Percentiles rank a stretch among this genome's conserved stretches.
These are phyloP conservation scores for Ecliptopera silaceata DNA, from an alignment of 2,888 invertebrate species.

Conservation along the genomic window DNA sequence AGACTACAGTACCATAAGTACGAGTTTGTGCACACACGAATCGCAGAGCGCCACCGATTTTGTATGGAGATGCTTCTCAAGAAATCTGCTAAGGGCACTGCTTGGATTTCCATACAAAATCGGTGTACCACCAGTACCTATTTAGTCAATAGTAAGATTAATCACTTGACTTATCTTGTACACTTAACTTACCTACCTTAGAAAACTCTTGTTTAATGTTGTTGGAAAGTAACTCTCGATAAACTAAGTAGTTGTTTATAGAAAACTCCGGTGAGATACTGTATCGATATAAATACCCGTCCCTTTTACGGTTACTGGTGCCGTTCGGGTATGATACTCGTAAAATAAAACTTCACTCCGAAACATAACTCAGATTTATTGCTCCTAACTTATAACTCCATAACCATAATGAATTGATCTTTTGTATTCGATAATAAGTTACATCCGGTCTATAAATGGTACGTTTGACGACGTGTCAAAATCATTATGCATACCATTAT, in stretches of 20 bases:
- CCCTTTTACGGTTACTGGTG: not conserved
- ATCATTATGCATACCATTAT: constrained; percentile 1
- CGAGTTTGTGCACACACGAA: no score
- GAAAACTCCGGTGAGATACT: constrained; percentile 1
- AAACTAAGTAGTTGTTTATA: not conserved
- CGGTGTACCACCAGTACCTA: no score
- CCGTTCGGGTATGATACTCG: not conserved
- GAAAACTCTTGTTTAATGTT: constrained; percentile 3
- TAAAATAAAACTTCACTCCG: not conserved
- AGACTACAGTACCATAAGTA: no score
- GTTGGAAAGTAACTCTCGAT: constrained; percentile 6
- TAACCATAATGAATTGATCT: constrained; percentile 11
- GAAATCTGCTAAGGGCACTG: no score
- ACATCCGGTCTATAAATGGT: not conserved
- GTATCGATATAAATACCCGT: not conserved
- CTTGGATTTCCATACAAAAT: no score
- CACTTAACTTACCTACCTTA: not conserved
- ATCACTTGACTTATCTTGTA: no score
- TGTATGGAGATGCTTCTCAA: no score
- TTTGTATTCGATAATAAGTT: constrained; percentile 13
- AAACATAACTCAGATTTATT: constrained; percentile 14
- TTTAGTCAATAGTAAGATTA: no score
- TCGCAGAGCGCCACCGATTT: no score
- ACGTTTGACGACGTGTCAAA: constrained; percentile 10
- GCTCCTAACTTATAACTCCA: not conserved